Evolutionary conservation across 23 tunicate genomes (phyloP), one percentile per base, ranked within the genome.

Genomic region (Oikopleura albicans): DNA sequence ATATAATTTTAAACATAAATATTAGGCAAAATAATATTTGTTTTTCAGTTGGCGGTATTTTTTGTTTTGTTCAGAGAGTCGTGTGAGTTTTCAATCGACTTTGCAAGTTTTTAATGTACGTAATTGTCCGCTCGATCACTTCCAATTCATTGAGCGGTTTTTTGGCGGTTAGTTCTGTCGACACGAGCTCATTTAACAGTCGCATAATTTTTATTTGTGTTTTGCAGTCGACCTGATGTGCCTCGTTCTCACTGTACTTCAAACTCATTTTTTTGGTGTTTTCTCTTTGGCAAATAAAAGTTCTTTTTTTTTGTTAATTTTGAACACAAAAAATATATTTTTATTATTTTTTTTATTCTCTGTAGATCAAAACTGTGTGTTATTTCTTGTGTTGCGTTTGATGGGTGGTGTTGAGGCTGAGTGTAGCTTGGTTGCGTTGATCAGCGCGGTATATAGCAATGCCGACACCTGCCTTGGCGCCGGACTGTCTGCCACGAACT

Each of bases 401-500:
- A 22, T 49, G 12, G 12, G 12, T 49, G 63, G 63, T 49, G 63
- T 49, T 8, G 63, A 49, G 63, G 63, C 22, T 49, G 63, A 8
- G 12, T 12, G 22, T 12, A 8, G 63, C 22, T 12, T 22, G 12
- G 63, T 22, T 49, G 16, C 63, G 63, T 49, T 49, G 16, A 49
- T 49, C 63, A 49, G 63, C 63, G 63, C 63, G 63, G 63, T 49
- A 49, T 49, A 49, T 49, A 49, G 63, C 63, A 49, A 49, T 12
- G 22, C 63, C 16, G 63, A 49, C 63, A 49, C 63, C 63, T 49
- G 63, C 63, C 63, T 49, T 49, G 63, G 63, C 63, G 63, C 63
- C 63, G 63, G 63, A 49, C 63, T 49, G 63, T 49, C 63, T 49
- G 63, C 63, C 63, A 49, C 63, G 63, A 49, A 49, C 63, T 49